Evolutionary conservation across 2,888 invertebrate species (phyloP).

Genomic region (Psylliodes chrysocephalus): DNA sequence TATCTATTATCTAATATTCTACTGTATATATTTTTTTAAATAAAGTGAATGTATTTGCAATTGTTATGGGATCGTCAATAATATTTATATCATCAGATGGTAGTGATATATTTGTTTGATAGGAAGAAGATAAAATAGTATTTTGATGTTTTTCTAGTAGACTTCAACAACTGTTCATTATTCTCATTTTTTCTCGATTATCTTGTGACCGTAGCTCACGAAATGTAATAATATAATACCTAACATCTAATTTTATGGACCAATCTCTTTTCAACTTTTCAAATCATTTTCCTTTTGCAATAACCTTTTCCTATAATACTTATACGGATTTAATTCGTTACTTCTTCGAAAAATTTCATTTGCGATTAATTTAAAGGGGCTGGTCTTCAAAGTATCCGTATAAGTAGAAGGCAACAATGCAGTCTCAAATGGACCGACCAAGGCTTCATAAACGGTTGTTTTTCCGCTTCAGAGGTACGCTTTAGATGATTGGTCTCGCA

Average conservation of each 20-base stretch:
- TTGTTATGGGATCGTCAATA: too few species aligned
- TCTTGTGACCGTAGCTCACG: too few species aligned
- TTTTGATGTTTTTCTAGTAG: too few species aligned
- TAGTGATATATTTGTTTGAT: too few species aligned
- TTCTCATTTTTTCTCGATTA: too few species aligned
- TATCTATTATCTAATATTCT: too few species aligned
- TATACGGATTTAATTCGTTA: constrained; percentile 52
- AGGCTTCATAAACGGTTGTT: constrained; percentile 62
- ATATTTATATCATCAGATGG: too few species aligned
- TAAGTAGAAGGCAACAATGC: constrained; percentile 56
- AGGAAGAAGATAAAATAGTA: too few species aligned
- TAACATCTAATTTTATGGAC: neutral
- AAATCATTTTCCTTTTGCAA: neutral
- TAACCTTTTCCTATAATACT: neutral
- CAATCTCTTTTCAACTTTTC: neutral
- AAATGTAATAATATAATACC: too few species aligned
- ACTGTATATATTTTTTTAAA: too few species aligned
- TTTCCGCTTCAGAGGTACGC: constrained; percentile 59
- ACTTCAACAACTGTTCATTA: too few species aligned
- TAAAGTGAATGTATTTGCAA: too few species aligned
- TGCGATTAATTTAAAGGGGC: constrained; percentile 59
- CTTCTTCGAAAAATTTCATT: constrained; percentile 60
- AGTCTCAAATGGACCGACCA: constrained; percentile 54
- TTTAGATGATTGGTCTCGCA: constrained; percentile 60
- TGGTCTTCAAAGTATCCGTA: constrained; percentile 53